Evolutionary conservation across 2,888 invertebrate genomes (phyloP).

Genomic region (Drosophila dives): DNA sequence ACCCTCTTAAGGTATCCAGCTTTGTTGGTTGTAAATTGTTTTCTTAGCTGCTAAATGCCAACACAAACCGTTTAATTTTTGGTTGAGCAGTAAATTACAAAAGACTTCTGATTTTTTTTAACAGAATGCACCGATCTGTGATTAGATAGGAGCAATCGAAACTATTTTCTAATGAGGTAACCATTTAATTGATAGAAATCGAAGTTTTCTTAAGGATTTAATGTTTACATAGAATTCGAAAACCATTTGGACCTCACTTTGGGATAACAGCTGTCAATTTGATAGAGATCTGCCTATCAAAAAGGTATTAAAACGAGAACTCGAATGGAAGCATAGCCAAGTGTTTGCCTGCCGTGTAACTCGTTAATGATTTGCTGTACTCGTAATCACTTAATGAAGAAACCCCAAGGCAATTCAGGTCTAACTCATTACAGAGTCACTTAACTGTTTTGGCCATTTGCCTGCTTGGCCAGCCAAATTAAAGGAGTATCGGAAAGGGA

Average conservation of each 20-base stretch:
- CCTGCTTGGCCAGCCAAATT: slow-evolving; percentile 37
- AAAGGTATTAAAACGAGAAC: slow-evolving; percentile 27
- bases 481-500: slow-evolving; percentile 68
- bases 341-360: slow-evolving; percentile 31
- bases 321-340: slow-evolving; percentile 4
- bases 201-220: slow-evolving; percentile 41
- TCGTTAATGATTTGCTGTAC: slow-evolving; percentile 51
- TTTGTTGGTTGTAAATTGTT: not conserved
- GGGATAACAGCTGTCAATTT: slow-evolving; percentile 56
- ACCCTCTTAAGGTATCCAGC: not conserved
- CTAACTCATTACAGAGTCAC: slow-evolving; percentile 29
- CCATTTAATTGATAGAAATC: slow-evolving; percentile 62
- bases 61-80: not conserved
- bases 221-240: slow-evolving; percentile 24
- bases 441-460: slow-evolving; percentile 39
- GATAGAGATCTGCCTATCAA: slow-evolving; percentile 45
- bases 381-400: slow-evolving; percentile 48
- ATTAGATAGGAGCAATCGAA: slow-evolving; percentile 6
- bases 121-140: slow-evolving; percentile 17
- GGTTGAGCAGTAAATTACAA: slow-evolving; percentile 4
- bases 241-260: slow-evolving; percentile 38
- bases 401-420: slow-evolving; percentile 9
- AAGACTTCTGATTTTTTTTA: slow-evolving; percentile 10
- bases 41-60: not conserved
- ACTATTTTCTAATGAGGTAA: slow-evolving; percentile 53